Conservation (phyloP, 2,113 vertebrate species). For the Dunckerocampus dactyliophorus region DNA sequence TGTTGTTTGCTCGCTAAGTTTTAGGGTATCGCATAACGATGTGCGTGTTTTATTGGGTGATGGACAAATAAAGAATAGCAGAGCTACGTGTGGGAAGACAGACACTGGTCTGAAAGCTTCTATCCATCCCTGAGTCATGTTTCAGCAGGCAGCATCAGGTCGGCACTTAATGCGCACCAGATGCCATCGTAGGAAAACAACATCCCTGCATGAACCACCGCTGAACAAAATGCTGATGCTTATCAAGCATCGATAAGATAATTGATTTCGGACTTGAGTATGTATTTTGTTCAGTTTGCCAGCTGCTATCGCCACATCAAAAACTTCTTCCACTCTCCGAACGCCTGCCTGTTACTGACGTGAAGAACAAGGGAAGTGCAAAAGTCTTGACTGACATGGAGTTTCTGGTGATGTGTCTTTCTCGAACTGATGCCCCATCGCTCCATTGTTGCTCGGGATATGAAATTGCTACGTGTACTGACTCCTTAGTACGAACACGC, state of each 20-base stretch:
- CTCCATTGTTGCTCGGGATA: conserved; percentile 44
- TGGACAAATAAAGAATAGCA: conserved; percentile 70
- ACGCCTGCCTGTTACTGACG: conserved; percentile 40
- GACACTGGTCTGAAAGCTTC: conserved; percentile 56
- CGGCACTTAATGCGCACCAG: conserved; percentile 69
- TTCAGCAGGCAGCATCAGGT: conserved; percentile 63
- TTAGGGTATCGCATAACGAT: conserved; percentile 47
- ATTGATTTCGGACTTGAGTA: conserved; percentile 29
- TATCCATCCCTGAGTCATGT: conserved; percentile 70
- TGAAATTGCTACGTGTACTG: conserved; percentile 40
- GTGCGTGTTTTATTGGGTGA: conserved; percentile 68
- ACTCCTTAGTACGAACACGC: conserved; percentile 6
- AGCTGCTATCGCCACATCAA: conserved; percentile 20
- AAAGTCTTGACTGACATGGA: conserved; percentile 51
- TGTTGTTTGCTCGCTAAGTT: conserved; percentile 23
- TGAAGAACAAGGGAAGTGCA: conserved; percentile 59
- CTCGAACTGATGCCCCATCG: conserved; percentile 54
- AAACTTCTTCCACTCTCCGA: conserved; percentile 43
- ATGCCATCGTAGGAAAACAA: conserved; percentile 59
- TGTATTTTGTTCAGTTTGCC: conserved; percentile 19
- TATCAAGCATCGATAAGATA: conserved; percentile 18
- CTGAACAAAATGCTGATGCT: conserved; percentile 12
- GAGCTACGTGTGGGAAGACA: conserved; percentile 63
- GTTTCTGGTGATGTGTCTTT: conserved; percentile 63
- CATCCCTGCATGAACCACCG: neutral